Evolutionary conservation across 2,888 invertebrate genomes (phyloP).

Genomic region (Rhagophthalmus giganteus): DNA sequence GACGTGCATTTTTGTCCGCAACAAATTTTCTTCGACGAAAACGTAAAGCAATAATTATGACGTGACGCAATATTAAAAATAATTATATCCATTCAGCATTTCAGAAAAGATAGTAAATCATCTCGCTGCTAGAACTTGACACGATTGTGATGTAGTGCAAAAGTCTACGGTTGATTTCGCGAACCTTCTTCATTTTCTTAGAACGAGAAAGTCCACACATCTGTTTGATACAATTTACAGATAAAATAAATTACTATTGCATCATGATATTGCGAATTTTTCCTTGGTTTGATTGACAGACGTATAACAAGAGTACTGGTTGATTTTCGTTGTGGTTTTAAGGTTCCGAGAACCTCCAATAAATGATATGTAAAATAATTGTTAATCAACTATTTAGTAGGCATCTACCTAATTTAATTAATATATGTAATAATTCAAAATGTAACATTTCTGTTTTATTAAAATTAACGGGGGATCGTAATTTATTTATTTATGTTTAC

Average conservation of each 20-base stretch:
- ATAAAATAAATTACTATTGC: slow-evolving; percentile 23
- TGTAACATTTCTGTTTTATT: too few relatives aligned
- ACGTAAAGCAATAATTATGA: slow-evolving; percentile 14
- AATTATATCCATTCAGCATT: slow-evolving; percentile 20
- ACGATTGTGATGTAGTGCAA: slow-evolving; percentile 10
- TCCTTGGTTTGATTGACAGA: too few relatives aligned
- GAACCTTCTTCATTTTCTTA: slow-evolving; percentile 12
- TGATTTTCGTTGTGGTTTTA: too few relatives aligned
- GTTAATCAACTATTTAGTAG: too few relatives aligned
- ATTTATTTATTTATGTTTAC: too few relatives aligned
- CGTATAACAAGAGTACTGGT: too few relatives aligned
- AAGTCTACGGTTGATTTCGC: slow-evolving; percentile 17
- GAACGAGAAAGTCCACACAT: slow-evolving; percentile 20
- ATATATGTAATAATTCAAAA: too few relatives aligned
- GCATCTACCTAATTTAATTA: too few relatives aligned
- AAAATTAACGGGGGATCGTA: too few relatives aligned
- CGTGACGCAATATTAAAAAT: slow-evolving; percentile 24
- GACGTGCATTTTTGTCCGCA: slow-evolving; percentile 2
- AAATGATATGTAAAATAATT: too few relatives aligned
- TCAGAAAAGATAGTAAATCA: slow-evolving; percentile 4
- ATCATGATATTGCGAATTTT: slow-evolving; percentile 20
- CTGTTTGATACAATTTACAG: slow-evolving; percentile 25
- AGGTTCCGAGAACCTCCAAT: too few relatives aligned
- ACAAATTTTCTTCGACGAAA: slow-evolving; percentile 13
- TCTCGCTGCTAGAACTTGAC: slow-evolving; percentile 6